Evolutionary conservation across 2,888 invertebrate species (phyloP).

Genomic region (Drosophila niveifrons): DNA sequence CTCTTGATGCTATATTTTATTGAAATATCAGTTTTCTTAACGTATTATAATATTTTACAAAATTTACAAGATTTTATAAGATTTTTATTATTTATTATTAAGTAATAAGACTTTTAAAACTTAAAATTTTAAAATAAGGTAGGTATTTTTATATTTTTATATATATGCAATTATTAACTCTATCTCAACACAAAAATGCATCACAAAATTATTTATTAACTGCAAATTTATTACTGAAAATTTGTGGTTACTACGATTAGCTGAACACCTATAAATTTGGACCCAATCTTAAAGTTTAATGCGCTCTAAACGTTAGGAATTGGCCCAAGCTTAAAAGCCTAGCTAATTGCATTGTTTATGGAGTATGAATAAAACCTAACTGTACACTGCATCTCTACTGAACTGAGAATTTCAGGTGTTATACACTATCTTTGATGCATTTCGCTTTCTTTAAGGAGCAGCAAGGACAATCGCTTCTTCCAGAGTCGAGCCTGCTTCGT

Average conservation of each 20-base stretch:
- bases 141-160: too few species aligned
- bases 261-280: background rate
- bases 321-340: constrained; percentile 4
- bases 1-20: too few species aligned
- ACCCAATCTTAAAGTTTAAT: constrained; percentile 1
- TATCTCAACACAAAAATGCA: too few species aligned
- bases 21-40: too few species aligned
- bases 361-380: background rate
- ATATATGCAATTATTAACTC: too few species aligned
- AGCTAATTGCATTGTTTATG: background rate
- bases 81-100: too few species aligned
- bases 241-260: background rate
- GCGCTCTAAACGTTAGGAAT: background rate
- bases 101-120: too few species aligned
- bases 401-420: too few species aligned
- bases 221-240: background rate
- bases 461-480: background rate
- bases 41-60: too few species aligned
- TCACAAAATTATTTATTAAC: background rate
- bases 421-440: background rate
- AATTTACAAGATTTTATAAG: too few species aligned
- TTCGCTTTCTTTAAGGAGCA: constrained; percentile 15
- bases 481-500: background rate
- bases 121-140: too few species aligned
- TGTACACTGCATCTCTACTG: background rate